These are phyloP conservation scores for Lysandra coridon DNA, from an alignment of 2,888 invertebrate genomes.

Conservation along the genomic window DNA sequence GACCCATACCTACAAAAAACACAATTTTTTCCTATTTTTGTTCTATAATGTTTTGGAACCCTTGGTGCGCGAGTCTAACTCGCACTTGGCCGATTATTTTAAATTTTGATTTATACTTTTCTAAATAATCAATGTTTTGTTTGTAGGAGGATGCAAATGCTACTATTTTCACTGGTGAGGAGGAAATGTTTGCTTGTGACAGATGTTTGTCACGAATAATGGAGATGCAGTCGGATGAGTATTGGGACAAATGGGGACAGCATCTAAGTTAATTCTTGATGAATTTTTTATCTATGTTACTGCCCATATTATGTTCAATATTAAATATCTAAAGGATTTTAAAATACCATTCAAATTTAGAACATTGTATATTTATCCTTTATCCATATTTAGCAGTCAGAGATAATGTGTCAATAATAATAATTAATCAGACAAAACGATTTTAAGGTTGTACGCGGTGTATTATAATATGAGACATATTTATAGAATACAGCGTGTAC, in stretches of 20 bases:
- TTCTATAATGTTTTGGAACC: too few relatives aligned
- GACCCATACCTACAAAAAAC: too few relatives aligned
- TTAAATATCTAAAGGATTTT: neutral
- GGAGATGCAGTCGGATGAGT: constrained; percentile 97
- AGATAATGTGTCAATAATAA: too few relatives aligned
- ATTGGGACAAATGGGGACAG: constrained; percentile 92
- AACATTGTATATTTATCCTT: neutral
- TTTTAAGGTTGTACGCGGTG: too few relatives aligned
- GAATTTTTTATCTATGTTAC: neutral
- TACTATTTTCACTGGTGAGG: constrained; percentile 97
- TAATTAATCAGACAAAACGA: too few relatives aligned
- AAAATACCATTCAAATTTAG: neutral
- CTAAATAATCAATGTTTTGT: neutral
- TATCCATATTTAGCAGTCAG: neutral
- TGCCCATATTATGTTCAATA: neutral
- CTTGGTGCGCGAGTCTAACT: too few relatives aligned
- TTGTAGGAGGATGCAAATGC: constrained; percentile 87
- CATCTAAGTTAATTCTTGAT: constrained; percentile 50
- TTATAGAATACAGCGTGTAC: too few relatives aligned
- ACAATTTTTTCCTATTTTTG: too few relatives aligned
- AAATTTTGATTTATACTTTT: neutral
- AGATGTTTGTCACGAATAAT: constrained; percentile 94
- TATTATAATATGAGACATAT: too few relatives aligned
- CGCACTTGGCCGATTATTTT: too few relatives aligned
- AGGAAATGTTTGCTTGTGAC: constrained; percentile 98